A percentile compares a stretch with the other conserved stretches of the same genome.
phyloP scores from a whole-genome alignment of 2,888 invertebrate genomes.

The Celastrina argiolus region DNA sequence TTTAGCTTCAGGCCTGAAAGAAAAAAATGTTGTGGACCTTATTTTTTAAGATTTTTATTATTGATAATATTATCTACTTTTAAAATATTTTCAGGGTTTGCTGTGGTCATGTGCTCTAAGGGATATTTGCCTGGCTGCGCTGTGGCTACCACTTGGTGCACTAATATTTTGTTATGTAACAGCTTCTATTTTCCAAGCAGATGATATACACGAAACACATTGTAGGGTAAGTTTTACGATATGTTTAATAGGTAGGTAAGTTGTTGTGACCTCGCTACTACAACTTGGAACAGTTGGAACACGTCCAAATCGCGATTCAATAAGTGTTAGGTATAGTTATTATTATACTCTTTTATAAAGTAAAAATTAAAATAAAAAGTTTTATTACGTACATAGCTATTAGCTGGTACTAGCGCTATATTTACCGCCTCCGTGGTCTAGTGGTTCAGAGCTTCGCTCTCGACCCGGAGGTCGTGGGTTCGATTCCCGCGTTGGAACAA shows the following conservation, averaged over 20 bases:
- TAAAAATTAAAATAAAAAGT: background rate
- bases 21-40: background rate
- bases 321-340: background rate
- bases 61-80: too few relatives aligned
- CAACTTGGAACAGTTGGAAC: conserved; percentile 14
- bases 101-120: conserved; percentile 87
- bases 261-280: background rate
- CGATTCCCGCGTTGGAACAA: too few relatives aligned
- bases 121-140: conserved; percentile 88
- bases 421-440: too few relatives aligned
- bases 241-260: background rate
- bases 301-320: background rate
- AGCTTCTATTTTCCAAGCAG: conserved; percentile 93
- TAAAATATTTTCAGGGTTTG: conserved; percentile 61
- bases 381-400: background rate
- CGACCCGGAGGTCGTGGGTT: too few relatives aligned
- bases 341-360: background rate
- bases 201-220: conserved; percentile 96
- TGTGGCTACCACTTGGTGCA: conserved; percentile 90
- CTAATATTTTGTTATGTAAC: conserved; percentile 92
- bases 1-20: background rate
- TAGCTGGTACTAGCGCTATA: too few relatives aligned
- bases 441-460: too few relatives aligned
- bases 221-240: conserved; percentile 85
- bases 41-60: too few relatives aligned